These are phyloP conservation scores for Chaetodon trifasciatus DNA, from an alignment of 2,797 vertebrate genomes.

Conservation along the genomic window DNA sequence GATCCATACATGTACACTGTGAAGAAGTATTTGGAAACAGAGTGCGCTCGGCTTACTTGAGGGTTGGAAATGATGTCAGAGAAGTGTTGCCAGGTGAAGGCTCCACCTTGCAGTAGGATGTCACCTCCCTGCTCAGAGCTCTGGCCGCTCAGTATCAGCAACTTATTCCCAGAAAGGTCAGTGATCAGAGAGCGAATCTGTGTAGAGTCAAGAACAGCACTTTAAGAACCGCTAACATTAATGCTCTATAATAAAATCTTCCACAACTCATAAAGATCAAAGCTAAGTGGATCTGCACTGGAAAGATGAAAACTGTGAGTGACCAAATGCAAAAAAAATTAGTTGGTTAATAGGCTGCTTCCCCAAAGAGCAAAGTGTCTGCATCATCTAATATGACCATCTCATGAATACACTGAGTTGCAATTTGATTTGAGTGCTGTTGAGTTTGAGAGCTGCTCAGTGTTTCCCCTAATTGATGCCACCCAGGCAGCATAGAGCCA, in stretches of 20 bases:
- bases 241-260: neutral
- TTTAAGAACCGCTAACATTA: neutral
- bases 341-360: neutral
- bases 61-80: slow-evolving; percentile 89
- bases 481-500: neutral
- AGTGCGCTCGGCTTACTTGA: slow-evolving; percentile 81
- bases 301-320: neutral
- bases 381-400: neutral
- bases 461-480: neutral
- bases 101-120: slow-evolving; percentile 91
- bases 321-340: neutral
- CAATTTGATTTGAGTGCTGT: neutral
- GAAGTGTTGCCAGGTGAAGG: slow-evolving; percentile 91
- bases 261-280: neutral
- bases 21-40: neutral
- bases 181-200: slow-evolving; percentile 91
- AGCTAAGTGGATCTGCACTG: neutral
- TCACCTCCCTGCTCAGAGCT: slow-evolving; percentile 93
- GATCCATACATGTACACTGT: neutral
- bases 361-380: neutral
- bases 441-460: neutral
- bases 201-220: slow-evolving; percentile 16
- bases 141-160: slow-evolving; percentile 93
- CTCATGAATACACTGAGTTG: neutral
- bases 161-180: slow-evolving; percentile 89